Conservation (phyloP, 2,888 invertebrate species). For the Drosophila affinis region DNA sequence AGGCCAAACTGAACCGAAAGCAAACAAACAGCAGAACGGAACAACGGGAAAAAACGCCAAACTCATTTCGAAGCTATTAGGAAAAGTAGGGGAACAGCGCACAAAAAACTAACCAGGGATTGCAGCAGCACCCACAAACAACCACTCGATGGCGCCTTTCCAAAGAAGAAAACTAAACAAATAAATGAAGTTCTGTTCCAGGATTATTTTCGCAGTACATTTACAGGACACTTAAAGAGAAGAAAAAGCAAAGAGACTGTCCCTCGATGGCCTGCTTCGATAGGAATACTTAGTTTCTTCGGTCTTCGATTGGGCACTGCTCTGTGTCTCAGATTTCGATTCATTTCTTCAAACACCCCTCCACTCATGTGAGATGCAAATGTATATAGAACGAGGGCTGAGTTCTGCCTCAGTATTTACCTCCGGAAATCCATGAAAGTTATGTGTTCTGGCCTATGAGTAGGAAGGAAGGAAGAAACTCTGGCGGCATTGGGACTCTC, state of each 20-base stretch:
- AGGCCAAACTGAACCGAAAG: conserved; percentile 18
- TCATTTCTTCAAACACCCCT: too few species aligned
- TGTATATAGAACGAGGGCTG: too few species aligned
- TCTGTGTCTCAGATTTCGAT: too few species aligned
- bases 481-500: too few species aligned
- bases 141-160: not conserved
- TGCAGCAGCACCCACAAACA: conserved; percentile 13
- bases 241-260: conserved; percentile 6
- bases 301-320: too few species aligned
- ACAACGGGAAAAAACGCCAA: conserved; percentile 54
- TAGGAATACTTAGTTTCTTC: not conserved
- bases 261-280: not conserved
- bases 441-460: too few species aligned
- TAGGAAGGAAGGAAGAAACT: too few species aligned
- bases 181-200: not conserved
- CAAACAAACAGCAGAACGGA: conserved; percentile 37
- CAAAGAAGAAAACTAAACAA: conserved; percentile 9
- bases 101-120: conserved; percentile 34
- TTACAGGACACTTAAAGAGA: not conserved
- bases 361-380: too few species aligned
- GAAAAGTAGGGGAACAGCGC: conserved; percentile 4
- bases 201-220: not conserved
- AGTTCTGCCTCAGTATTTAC: too few species aligned
- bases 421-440: too few species aligned
- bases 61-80: conserved; percentile 78